A percentile compares a stretch with the other conserved stretches of the same genome.
Evolutionary conservation across 2,888 invertebrate species (phyloP).

Genomic region (Escarpia spicata): DNA sequence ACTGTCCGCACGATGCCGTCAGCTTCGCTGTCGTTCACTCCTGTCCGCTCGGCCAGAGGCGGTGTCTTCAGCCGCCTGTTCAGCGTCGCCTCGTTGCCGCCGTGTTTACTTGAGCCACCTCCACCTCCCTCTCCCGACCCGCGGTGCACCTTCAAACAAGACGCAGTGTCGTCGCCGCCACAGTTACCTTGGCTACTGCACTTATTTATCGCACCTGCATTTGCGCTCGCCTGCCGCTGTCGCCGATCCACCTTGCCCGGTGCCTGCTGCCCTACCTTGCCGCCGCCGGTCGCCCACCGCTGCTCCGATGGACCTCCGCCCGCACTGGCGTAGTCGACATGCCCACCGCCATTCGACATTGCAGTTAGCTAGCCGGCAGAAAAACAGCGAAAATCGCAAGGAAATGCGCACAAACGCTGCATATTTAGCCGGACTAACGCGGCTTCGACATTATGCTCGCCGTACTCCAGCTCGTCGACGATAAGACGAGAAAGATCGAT

Average conservation of each 20-base stretch:
- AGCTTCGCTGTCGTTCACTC: not conserved
- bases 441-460: slow-evolving; percentile 5
- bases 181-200: slow-evolving; percentile 16
- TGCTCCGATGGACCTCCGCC: not conserved
- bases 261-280: not conserved
- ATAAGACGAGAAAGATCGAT: slow-evolving; percentile 16
- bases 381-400: not conserved
- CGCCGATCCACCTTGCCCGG: not conserved
- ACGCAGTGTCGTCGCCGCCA: not conserved
- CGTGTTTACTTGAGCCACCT: not conserved
- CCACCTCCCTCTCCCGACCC: not conserved
- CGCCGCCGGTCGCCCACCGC: not conserved
- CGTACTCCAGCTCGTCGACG: not conserved
- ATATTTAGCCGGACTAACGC: not conserved
- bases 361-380: not conserved
- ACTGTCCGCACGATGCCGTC: slow-evolving; percentile 69
- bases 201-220: slow-evolving; percentile 16
- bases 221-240: not conserved
- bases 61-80: not conserved
- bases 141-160: not conserved
- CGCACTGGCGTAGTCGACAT: not conserved
- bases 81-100: not conserved
- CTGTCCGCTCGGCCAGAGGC: not conserved
- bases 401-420: slow-evolving; percentile 9
- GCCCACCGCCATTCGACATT: slow-evolving; percentile 1